Evolutionary conservation across 2,888 invertebrate species (phyloP).

Genomic region (Ophioninae sp.): DNA sequence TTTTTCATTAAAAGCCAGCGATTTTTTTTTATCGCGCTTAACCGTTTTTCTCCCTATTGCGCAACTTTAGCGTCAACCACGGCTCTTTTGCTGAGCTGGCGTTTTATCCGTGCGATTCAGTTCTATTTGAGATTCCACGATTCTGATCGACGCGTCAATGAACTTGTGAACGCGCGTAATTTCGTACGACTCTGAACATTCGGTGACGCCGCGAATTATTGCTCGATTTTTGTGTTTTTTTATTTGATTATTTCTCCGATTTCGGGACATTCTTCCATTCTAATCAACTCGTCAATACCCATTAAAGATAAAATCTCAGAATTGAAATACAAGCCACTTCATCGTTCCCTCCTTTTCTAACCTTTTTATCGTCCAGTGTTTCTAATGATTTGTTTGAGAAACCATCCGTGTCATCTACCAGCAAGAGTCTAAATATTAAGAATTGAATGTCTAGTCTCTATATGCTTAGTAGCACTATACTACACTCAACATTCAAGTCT

Average conservation of each 20-base stretch:
- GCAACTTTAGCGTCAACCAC: neutral
- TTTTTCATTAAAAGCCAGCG: neutral
- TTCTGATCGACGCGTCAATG: neutral
- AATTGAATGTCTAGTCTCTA: too few relatives aligned
- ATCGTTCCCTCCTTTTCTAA: neutral
- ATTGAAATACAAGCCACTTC: neutral
- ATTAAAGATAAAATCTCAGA: neutral
- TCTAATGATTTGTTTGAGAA: too few relatives aligned
- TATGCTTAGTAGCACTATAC: too few relatives aligned
- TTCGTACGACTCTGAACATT: neutral
- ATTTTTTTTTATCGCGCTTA: neutral
- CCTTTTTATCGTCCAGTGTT: too few relatives aligned
- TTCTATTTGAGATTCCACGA: neutral
- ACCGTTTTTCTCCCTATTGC: neutral
- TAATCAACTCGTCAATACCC: neutral
- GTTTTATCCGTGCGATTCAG: neutral
- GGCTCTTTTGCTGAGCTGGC: neutral
- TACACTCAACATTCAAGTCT: too few relatives aligned
- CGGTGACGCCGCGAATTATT: neutral
- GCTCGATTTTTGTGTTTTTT: neutral
- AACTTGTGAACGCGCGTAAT: neutral
- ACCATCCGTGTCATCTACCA: too few relatives aligned
- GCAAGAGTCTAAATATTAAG: too few relatives aligned
- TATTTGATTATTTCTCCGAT: neutral
- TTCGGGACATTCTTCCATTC: neutral